Base-by-base conservation (phyloP, 1,140 invertebrate species). In the Brachystomella parvula region DNA sequence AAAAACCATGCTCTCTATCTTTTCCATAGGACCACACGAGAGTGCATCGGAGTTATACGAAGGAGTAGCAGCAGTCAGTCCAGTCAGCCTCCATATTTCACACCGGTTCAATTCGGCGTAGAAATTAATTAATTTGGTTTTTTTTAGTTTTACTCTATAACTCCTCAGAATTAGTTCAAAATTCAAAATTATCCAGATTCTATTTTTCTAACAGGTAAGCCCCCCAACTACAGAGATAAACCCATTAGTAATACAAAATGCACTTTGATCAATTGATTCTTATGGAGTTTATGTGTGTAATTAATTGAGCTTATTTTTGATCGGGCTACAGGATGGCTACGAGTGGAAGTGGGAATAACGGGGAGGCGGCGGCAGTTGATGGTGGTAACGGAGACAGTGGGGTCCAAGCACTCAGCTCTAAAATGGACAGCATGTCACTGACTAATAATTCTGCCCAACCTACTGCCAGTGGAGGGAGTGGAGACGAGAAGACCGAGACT, bases 11-110 rank as follows among this genome's bases (percentile, higher is more conserved):
- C n/a, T n/a, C n/a, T n/a, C n/a, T n/a, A n/a, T n/a, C n/a, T n/a
- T n/a, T n/a, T n/a, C n/a, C n/a, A n/a, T n/a, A n/a, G n/a, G n/a
- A n/a, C n/a, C n/a, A n/a, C n/a, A n/a, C n/a, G n/a, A n/a, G n/a
- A n/a, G n/a, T n/a, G n/a, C n/a, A n/a, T n/a, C n/a, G n/a, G n/a
- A n/a, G n/a, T n/a, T n/a, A n/a, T n/a, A n/a, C n/a, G n/a, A n/a
- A n/a, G n/a, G n/a, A n/a, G n/a, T n/a, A n/a, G n/a, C n/a, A n/a
- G n/a, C n/a, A n/a, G n/a, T n/a, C n/a, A n/a, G n/a, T n/a, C n/a
- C 69, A 70, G 69, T 70, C 69, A 65, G 62, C 69, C 66, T 71
- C 69, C 66, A 68, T 71, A 71, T 71, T 67, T 68, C 66, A 59
- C 65, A 68, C 69, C 66, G 66, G 69, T 64, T 66, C 69, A 44